phyloP scores from a whole-genome alignment of 2,797 vertebrate genomes.

The Tokudaia tokunoshimensis region DNA sequence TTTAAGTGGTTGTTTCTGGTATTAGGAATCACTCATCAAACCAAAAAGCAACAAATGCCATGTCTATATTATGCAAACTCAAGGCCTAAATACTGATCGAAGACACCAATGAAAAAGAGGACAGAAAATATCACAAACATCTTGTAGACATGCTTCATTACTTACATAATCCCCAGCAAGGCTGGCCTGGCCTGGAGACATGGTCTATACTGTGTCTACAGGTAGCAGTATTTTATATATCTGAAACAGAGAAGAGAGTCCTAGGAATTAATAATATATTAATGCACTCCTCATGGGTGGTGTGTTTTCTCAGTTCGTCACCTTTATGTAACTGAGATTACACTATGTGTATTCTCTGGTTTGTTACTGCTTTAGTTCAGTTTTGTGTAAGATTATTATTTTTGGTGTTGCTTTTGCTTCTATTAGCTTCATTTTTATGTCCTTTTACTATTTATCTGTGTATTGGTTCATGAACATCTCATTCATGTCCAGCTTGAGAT shows the following conservation, averaged over 20 bases:
- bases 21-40: neutral
- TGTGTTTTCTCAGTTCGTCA: neutral
- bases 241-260: neutral
- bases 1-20: neutral
- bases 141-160: neutral
- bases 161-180: neutral
- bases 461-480: neutral
- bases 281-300: neutral
- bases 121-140: neutral
- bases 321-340: slow-evolving; percentile 12
- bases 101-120: neutral
- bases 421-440: neutral
- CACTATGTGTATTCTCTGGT: neutral
- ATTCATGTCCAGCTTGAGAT: neutral
- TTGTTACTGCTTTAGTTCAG: neutral
- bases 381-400: neutral
- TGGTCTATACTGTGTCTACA: neutral
- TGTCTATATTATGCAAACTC: neutral
- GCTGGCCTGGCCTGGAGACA: neutral
- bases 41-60: neutral
- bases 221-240: neutral
- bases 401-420: neutral
- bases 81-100: neutral
- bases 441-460: neutral
- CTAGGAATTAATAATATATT: neutral